Conservation (phyloP, 2,113 vertebrate species). For the Podarcis muralis region DNA sequence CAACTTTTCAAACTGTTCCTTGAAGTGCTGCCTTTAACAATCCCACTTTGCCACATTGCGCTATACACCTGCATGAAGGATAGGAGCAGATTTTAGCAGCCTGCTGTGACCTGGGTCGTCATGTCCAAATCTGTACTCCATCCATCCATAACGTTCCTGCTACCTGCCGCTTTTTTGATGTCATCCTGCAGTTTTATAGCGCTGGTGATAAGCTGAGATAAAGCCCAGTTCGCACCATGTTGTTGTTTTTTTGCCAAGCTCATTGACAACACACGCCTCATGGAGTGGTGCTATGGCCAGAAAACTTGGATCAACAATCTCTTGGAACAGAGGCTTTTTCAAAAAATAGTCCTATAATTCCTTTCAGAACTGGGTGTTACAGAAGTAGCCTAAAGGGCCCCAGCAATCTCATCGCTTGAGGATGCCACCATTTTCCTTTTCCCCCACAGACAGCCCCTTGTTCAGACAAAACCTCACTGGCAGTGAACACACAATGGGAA, state of each 20-base stretch:
- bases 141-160: neutral
- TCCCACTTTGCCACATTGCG: neutral
- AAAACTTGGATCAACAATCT: neutral
- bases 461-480: neutral
- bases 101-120: neutral
- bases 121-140: neutral
- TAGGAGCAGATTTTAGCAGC: neutral
- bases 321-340: neutral
- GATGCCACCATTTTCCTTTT: neutral
- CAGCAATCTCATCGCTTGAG: neutral
- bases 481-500: neutral
- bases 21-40: neutral
- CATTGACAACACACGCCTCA: neutral
- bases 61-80: neutral
- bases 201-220: neutral
- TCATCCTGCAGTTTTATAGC: neutral
- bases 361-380: neutral
- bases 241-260: neutral
- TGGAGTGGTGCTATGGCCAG: neutral
- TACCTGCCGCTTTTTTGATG: neutral
- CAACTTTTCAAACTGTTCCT: neutral
- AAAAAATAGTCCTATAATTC: neutral
- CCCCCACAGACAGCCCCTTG: neutral
- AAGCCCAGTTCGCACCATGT: neutral
- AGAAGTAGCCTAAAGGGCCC: neutral